Conservation (phyloP, 1,140 invertebrate genomes). For the Drosophila equinoxialis region DNA sequence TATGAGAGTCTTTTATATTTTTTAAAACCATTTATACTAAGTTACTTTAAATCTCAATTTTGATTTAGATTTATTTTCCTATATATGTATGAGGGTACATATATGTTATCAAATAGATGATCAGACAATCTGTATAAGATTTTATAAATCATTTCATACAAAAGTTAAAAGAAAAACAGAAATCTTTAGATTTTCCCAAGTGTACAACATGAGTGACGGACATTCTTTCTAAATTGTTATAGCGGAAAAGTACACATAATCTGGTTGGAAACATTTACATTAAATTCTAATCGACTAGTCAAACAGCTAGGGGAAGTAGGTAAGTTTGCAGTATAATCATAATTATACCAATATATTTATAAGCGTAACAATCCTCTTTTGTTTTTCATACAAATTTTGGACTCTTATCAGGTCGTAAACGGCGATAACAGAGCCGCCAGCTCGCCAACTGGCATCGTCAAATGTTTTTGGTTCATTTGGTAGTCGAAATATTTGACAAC, state of each 20-base stretch:
- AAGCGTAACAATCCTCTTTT: slow-evolving; percentile 37
- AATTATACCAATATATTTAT: slow-evolving; percentile 14
- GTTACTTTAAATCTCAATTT: too few species aligned
- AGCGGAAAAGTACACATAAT: slow-evolving; percentile 39
- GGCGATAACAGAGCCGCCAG: slow-evolving; percentile 34
- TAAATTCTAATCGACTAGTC: slow-evolving; percentile 38
- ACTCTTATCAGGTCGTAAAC: slow-evolving; percentile 35
- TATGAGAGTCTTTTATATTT: too few species aligned
- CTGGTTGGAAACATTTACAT: slow-evolving; percentile 39
- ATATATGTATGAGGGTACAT: too few species aligned
- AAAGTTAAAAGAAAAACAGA: too few species aligned
- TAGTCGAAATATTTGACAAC: slow-evolving; percentile 50
- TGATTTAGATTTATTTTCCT: too few species aligned
- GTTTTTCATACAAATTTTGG: not conserved
- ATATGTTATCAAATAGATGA: too few species aligned
- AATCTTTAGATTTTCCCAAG: not conserved
- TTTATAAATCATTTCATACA: too few species aligned
- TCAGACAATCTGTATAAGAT: too few species aligned
- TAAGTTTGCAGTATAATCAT: slow-evolving; percentile 28
- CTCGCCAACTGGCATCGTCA: not conserved
- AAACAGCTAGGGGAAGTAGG: not conserved
- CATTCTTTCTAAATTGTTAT: not conserved
- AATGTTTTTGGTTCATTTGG: not conserved
- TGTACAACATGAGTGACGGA: not conserved
- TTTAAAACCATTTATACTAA: too few species aligned